These are phyloP conservation scores for Mohoua ochrocephala DNA, from an alignment of 2,113 vertebrate genomes.

Conservation along the genomic window DNA sequence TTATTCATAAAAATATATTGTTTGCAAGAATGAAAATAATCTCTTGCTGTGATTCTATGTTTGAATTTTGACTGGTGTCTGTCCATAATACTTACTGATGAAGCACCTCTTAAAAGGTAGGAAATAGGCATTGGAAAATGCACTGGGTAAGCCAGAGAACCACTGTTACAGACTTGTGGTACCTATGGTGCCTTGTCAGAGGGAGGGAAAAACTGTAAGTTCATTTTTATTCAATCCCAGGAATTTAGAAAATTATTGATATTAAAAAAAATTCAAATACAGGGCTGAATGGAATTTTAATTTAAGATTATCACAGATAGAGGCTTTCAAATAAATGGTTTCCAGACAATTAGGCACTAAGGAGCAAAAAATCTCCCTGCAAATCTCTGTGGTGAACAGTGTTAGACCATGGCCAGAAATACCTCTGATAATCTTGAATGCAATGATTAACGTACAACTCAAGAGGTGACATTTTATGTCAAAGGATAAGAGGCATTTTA, in stretches of 20 bases:
- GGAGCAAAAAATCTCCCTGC: not conserved
- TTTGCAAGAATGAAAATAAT: not conserved
- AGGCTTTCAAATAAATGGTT: not conserved
- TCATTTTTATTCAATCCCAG: not conserved
- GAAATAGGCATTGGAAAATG: not conserved
- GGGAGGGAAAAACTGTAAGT: not conserved
- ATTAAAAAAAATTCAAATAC: not conserved
- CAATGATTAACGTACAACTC: not conserved
- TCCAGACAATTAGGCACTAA: not conserved
- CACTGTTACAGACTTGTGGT: not conserved
- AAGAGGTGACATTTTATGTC: not conserved
- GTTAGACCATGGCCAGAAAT: not conserved
- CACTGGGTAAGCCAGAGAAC: not conserved
- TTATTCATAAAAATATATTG: not conserved
- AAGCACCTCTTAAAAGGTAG: not conserved
- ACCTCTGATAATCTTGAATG: not conserved
- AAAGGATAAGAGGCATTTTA: not conserved
- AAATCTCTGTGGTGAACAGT: not conserved
- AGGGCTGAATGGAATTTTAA: not conserved
- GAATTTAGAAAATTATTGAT: not conserved
- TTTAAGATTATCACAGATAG: not conserved
- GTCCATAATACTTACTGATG: not conserved
- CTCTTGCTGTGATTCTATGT: not conserved
- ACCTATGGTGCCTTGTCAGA: not conserved
- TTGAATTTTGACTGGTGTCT: not conserved